Conservation (phyloP, 1,140 invertebrate species). For the Brachystomella parvula region DNA sequence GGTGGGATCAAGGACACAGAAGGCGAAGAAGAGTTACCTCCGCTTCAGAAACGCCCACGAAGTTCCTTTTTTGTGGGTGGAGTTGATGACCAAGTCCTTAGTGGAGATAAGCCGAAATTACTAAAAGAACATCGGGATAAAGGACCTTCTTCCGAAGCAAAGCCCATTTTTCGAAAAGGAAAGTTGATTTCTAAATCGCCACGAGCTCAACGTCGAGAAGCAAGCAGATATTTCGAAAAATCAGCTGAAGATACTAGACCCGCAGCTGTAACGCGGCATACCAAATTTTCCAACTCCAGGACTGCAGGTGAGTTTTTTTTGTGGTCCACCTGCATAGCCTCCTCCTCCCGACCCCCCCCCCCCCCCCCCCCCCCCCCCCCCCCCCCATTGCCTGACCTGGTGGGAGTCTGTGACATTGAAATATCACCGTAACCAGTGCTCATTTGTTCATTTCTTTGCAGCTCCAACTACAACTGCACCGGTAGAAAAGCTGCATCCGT, state of each 20-base stretch:
- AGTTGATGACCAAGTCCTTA: constrained; percentile 12
- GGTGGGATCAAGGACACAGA: not conserved
- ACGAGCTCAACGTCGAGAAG: not conserved
- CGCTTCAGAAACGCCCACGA: constrained; percentile 15
- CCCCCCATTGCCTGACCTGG: not conserved
- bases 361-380: not conserved
- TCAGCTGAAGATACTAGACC: not conserved
- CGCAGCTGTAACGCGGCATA: not conserved
- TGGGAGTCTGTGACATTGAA: not conserved
- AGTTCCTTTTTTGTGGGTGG: constrained; percentile 37
- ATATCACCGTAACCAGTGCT: not conserved
- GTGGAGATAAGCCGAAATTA: not conserved
- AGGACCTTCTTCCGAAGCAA: not conserved
- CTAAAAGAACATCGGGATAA: not conserved
- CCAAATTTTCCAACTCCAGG: not conserved
- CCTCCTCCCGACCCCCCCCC: not conserved
- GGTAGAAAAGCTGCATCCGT: constrained; percentile 42
- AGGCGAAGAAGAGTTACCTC: not conserved
- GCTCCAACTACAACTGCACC: not conserved
- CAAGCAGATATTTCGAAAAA: constrained; percentile 10
- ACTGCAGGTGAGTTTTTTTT: no score
- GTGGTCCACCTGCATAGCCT: not conserved
- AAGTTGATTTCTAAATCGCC: constrained; percentile 20
- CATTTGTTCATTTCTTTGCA: not conserved
- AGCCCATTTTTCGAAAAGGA: constrained; percentile 21